Conservation (phyloP, 2,888 invertebrate species). For the Acheta domesticus region DNA sequence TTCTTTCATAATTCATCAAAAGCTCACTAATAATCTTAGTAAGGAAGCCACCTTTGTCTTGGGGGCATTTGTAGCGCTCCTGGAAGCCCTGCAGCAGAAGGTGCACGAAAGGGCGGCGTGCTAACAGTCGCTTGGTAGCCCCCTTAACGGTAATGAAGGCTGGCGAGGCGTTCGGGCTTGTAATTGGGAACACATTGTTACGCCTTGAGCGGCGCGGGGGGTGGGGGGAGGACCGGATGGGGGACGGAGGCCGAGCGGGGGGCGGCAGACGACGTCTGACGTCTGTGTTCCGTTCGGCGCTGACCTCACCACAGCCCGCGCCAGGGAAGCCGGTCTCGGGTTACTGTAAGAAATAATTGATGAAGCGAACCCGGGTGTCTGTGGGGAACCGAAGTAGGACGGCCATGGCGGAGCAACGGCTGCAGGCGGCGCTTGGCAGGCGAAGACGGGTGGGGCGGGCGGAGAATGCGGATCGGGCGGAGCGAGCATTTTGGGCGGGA, state of each 20-base stretch:
- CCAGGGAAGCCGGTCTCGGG: background rate
- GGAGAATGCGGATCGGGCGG: background rate
- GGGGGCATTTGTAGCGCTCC: too few species aligned
- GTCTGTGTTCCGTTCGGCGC: too few species aligned
- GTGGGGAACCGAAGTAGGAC: background rate
- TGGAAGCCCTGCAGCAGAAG: background rate
- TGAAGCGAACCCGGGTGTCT: background rate
- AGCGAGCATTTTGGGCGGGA: background rate
- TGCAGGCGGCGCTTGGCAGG: background rate
- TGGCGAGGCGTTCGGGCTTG: background rate
- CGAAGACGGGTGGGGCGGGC: background rate
- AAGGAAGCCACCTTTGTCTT: too few species aligned
- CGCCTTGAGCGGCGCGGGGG: background rate
- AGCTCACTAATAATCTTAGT: too few species aligned
- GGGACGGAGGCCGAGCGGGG: background rate
- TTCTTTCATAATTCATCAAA: too few species aligned
- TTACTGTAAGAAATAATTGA: conserved; percentile 6
- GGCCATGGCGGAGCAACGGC: background rate
- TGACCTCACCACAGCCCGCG: too few species aligned
- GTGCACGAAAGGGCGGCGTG: background rate
- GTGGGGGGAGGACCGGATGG: background rate
- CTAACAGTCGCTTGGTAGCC: background rate
- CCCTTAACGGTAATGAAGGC: background rate
- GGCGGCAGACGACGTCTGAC: background rate
- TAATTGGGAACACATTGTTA: conserved; percentile 18